Percentiles rank a stretch among this genome's conserved stretches.
Evolutionary conservation across 2,113 vertebrate species (phyloP).

Genomic region (Ophiodon elongatus): DNA sequence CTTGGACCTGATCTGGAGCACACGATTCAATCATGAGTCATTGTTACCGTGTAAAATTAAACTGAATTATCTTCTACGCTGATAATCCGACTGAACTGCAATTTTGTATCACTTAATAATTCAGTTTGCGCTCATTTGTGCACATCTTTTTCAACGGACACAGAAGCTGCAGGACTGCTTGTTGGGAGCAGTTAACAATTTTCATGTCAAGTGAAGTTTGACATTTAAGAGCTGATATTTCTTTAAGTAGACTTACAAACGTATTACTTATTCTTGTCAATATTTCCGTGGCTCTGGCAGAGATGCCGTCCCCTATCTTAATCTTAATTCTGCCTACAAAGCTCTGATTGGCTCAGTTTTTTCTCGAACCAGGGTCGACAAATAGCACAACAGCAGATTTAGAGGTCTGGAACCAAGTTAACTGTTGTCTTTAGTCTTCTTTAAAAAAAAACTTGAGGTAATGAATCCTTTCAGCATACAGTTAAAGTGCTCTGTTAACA

Average conservation of each 20-base stretch:
- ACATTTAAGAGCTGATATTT: neutral
- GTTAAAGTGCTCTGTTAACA: neutral
- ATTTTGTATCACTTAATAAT: neutral
- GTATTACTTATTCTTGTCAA: too few species aligned
- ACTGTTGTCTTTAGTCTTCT: neutral
- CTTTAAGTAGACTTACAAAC: neutral
- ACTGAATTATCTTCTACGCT: neutral
- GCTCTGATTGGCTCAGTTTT: neutral
- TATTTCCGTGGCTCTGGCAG: neutral
- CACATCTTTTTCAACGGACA: slow-evolving; percentile 2
- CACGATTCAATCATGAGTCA: neutral
- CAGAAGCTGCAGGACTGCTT: neutral
- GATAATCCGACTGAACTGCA: neutral
- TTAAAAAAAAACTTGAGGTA: neutral
- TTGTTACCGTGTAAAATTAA: neutral
- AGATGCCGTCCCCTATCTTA: neutral
- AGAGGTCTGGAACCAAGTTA: neutral
- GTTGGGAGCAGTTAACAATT: neutral
- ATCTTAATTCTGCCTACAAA: neutral
- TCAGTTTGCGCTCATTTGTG: neutral
- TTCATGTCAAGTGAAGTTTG: neutral
- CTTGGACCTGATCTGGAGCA: neutral
- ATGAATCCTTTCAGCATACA: neutral
- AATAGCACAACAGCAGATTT: neutral
- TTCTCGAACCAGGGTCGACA: neutral